Evolutionary conservation across 2,797 vertebrate genomes (phyloP), one percentile per base, ranked within the genome.

Genomic region (Microctenopoma stevenorrisi): DNA sequence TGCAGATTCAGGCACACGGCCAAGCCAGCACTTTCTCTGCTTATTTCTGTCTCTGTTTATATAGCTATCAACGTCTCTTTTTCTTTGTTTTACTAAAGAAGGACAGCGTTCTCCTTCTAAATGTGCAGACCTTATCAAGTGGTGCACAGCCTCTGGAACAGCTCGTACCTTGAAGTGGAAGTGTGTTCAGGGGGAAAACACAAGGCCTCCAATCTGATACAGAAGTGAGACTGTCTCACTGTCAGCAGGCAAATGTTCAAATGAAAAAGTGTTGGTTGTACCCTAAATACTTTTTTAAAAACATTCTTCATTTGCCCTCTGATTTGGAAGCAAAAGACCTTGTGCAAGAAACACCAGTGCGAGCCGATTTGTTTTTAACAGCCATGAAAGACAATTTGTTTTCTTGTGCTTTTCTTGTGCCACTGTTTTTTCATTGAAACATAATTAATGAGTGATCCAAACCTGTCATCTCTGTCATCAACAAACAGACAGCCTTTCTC

Each of bases 1-100:
- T 79, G 58, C 72, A 64, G 67, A 48, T 87, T 84, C 66, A 74
- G 91, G 87, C 87, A 81, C 54, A 46, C 22, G 1, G 89, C 86
- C 89, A 92, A 84, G 48, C 40, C 55, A 59, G 55, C 73, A 54
- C 72, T 74, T 73, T 38, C 54, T 51, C 70, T 61, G 22, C 42
- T 33, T 61, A 1, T 26, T 16, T 51, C 6, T 57, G 38, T 22
- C 33, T 43, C 14, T 25, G n/a, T 54, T 2, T 44, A 30, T 64
- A 51, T 46, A 75, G 62, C 67, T 52, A 69, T 79, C 77, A 48
- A 56, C 59, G 73, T 40, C 68, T 69, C 66, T 73, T 53, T 52
- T 51, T 65, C 51, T 70, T 75, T 71, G 57, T 72, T 69, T 73
- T 56, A 54, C 77, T 74, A 75, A 72, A 74, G 61, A 46, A 69